Base-by-base conservation (phyloP, 1,140 invertebrate genomes). In the Heliconius hermathena region DNA sequence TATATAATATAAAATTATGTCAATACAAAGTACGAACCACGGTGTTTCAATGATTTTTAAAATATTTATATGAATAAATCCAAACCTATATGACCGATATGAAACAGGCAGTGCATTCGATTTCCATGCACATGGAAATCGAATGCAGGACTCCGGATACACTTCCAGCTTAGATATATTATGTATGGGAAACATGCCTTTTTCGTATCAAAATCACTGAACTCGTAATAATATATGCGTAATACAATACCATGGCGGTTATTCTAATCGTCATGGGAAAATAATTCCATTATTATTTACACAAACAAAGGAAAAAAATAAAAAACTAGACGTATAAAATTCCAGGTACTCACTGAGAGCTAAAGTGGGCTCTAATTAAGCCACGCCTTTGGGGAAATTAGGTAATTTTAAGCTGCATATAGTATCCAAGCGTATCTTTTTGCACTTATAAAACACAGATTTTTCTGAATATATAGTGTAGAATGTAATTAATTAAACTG, bases 211-310 rank as follows among this genome's bases (percentile, higher is more conserved):
- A 66, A 66, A 26, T 1, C 26, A 66, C 60, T 66, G 60, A 66
- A 66, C 60, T 29, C n/a, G 26, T 6, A 66, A 11, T 29, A 66
- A 66, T 66, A 16, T 29, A 66, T 66, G 60, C 26, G 60, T 66
- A 66, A 66, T 66, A 29, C 11, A 22, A 66, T n/a, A 66, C 26
- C 60, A 66, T 29, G 60, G 60, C 26, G 20, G 54, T 66, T 29
- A 4, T 66, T 66, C 26, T 66, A 29, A 29, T 66, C 60, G 60
- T 66, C 60, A 66, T 66, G 60, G 60, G 60, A 66, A 26, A 66
- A 13, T 18, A 29, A 66, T 66, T 66, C n/a, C 1, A 66, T 66
- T 66, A 66, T 29, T 66, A 16, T 29, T 38, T 26, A 77, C 22
- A 29, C 29, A 66, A 66, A 66, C 22, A 66, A 29, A 66, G 9